Percentiles rank a stretch among this genome's conserved stretches.
Evolutionary conservation across 2,113 vertebrate genomes (phyloP).

Genomic region (Rhynchomys soricoides): DNA sequence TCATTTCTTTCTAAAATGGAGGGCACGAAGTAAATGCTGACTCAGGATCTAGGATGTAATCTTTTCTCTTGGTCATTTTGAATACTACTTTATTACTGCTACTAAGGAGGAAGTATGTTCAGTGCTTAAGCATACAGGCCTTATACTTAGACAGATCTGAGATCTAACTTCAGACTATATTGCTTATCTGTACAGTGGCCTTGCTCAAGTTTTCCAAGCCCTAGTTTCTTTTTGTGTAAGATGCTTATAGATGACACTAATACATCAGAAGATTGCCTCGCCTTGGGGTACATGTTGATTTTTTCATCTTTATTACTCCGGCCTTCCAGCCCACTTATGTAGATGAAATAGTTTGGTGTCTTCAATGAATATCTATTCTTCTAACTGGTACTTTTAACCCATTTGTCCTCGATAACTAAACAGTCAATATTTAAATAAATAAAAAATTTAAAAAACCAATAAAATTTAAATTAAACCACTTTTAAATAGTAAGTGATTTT

Average conservation of each 20-base stretch:
- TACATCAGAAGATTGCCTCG: neutral
- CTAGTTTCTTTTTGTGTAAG: neutral
- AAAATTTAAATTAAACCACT: constrained; percentile 15
- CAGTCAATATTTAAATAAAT: neutral
- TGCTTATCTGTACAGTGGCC: neutral
- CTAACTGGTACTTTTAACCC: neutral
- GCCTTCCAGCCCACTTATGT: neutral
- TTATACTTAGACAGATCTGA: neutral
- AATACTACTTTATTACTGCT: neutral
- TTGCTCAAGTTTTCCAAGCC: neutral
- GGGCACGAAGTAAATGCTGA: neutral
- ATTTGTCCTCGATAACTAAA: neutral
- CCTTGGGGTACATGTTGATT: neutral
- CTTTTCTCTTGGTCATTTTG: neutral
- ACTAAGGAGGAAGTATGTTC: neutral
- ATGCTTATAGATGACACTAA: neutral
- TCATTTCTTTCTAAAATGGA: neutral
- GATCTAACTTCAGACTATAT: neutral
- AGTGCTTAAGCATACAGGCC: neutral
- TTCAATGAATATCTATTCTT: neutral
- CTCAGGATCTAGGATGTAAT: neutral
- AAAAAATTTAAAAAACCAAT: neutral
- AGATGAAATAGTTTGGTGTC: neutral
- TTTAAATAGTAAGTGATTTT: neutral
- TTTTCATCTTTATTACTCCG: neutral